Conservation (phyloP, 2,888 invertebrate genomes). For the Strigamia maritima region DNA sequence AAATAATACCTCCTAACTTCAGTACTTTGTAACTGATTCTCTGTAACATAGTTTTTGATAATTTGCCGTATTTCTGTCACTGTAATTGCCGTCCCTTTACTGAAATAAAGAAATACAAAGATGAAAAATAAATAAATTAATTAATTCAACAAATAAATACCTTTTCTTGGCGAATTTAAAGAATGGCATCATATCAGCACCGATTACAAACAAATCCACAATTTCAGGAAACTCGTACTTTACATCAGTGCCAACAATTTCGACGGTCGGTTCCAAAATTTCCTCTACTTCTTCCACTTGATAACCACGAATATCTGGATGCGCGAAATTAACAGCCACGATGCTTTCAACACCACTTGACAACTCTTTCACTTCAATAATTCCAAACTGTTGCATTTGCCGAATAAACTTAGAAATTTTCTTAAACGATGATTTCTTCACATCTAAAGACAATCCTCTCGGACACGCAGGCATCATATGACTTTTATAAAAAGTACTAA, state of each 20-base stretch:
- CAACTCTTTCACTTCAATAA: conserved; percentile 53
- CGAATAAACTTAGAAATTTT: conserved; percentile 78
- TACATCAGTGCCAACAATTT: not conserved
- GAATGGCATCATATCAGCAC: conserved; percentile 63
- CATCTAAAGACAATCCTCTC: conserved; percentile 66
- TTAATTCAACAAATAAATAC: conserved; percentile 48
- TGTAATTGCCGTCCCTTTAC: conserved; percentile 50
- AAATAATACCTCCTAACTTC: conserved; percentile 48
- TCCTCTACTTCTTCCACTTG: conserved; percentile 42
- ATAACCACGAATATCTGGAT: conserved; percentile 48
- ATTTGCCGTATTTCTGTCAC: conserved; percentile 55
- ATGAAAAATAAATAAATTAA: not conserved
- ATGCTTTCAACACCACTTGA: conserved; percentile 80
- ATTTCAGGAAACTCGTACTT: conserved; percentile 59
- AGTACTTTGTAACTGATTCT: conserved; percentile 59
- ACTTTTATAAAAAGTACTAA: conserved; percentile 75
- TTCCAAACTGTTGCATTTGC: conserved; percentile 64
- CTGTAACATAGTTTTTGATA: conserved; percentile 69
- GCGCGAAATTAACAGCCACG: conserved; percentile 59
- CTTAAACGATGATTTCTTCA: conserved; percentile 85
- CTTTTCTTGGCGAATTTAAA: conserved; percentile 60
- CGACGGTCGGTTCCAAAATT: conserved; percentile 18
- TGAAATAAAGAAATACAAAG: conserved; percentile 42
- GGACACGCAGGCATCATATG: conserved; percentile 68
- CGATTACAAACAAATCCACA: conserved; percentile 67